Evolutionary conservation across 2,113 vertebrate species (phyloP), one percentile per base, ranked within the genome.

Genomic region (Platichthys stellatus): DNA sequence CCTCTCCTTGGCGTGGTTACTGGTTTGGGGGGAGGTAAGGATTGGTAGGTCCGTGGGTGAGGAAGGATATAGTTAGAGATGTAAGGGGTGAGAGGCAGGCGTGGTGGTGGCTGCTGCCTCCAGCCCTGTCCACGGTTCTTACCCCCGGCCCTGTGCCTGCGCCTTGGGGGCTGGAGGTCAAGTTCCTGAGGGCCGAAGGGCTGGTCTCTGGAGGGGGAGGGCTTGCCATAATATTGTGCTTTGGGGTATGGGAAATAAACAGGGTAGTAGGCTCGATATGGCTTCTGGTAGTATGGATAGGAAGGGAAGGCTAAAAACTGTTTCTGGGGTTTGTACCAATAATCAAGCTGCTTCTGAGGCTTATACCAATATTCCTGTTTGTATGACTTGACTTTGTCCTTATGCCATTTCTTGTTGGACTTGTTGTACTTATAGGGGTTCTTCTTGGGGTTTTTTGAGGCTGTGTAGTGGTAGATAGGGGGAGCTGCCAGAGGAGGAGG

Each of bases 61-160:
- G 94, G 94, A 45, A 95, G 93, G 90, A 97, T 97, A 89, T 96
- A 96, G 90, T 97, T 97, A 85, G 96, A 95, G 80, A 96, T 92
- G 80, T 95, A 94, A 74, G 93, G 93, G 61, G 77, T 77, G 73
- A 91, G 83, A 63, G 93, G 84, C 72, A 88, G 81, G 23, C 78
- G 88, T 4, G 86, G 79, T 0, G 78, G 70, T 17, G 88, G 88
- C 45, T 91, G 86, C 88, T 93, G 91, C 67, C 87, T 90, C 93
- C 93, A 92, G 80, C 90, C 89, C 67, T 91, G 90, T 12, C 93
- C 93, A 20, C 92, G 92, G 53, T 90, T 91, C 91, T 94, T 95
- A 38, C 90, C 87, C 74, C 92, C 87, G 2, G 83, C 91, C 85
- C 91, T 87, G 86, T 92, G 87, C 78, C 89, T 89, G 80, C 92